These are phyloP conservation scores for Tinamus guttatus DNA, from an alignment of 2,113 vertebrate genomes.

Conservation along the genomic window DNA sequence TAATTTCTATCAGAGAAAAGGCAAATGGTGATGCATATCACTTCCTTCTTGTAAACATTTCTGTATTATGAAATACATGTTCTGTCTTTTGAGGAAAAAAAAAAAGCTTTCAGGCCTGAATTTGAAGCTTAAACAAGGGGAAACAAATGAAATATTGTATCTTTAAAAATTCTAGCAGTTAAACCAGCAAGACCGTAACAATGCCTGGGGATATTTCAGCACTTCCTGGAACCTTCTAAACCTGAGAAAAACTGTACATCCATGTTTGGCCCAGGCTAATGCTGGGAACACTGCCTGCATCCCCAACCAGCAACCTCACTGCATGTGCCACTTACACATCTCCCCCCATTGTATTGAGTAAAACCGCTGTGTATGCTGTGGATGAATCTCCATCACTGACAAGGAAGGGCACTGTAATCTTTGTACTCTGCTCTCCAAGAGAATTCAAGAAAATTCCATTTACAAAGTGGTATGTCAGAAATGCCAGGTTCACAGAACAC, in stretches of 20 bases:
- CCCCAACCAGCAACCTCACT: background rate
- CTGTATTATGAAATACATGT: background rate
- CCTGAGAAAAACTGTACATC: background rate
- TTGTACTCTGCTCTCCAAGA: background rate
- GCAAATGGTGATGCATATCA: background rate
- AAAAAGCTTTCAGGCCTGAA: background rate
- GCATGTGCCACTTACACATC: accelerated
- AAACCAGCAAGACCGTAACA: background rate
- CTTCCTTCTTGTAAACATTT: background rate
- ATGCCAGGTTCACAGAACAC: background rate
- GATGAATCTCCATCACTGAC: background rate
- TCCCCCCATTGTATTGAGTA: background rate
- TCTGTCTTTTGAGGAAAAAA: background rate
- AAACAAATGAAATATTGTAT: background rate
- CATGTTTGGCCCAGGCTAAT: background rate
- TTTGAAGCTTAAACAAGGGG: background rate
- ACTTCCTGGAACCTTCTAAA: background rate
- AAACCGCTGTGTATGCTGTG: background rate
- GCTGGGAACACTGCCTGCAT: background rate
- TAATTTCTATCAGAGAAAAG: background rate
- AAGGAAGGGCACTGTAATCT: background rate
- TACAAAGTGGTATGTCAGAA: background rate
- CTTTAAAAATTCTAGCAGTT: background rate
- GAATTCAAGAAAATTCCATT: background rate
- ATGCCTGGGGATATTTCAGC: background rate